Percentiles rank a stretch among this genome's conserved stretches.
Evolutionary conservation across 92 coral and sea anemone species (phyloP).

Genomic region (Diadumene lineata): DNA sequence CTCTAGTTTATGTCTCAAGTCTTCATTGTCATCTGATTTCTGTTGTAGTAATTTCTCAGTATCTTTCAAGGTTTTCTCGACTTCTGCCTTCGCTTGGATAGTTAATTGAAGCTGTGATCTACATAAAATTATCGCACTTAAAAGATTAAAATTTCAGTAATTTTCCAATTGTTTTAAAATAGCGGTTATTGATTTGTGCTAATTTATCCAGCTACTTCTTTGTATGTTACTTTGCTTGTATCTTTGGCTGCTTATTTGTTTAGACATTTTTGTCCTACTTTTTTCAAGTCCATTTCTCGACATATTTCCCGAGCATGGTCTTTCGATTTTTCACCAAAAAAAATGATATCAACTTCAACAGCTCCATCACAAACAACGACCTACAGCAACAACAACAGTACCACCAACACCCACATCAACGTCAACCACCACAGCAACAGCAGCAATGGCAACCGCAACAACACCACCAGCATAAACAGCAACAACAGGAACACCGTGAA

Average conservation of each 20-base stretch:
- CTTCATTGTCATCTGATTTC: conserved; percentile 43
- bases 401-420: too few relatives aligned
- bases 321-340: too few relatives aligned
- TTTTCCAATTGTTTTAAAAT: not conserved
- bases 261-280: not conserved
- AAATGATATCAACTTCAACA: too few relatives aligned
- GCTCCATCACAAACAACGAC: too few relatives aligned
- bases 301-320: too few relatives aligned
- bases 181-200: not conserved
- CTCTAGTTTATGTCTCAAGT: conserved; percentile 11
- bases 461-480: too few relatives aligned
- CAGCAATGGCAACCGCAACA: too few relatives aligned
- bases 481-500: too few relatives aligned
- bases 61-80: conserved; percentile 43
- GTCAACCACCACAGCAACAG: too few relatives aligned
- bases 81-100: conserved; percentile 50
- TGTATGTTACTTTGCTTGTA: not conserved
- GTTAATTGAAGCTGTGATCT: conserved; percentile 51
- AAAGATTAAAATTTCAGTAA: too few relatives aligned
- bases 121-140: too few relatives aligned
- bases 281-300: not conserved
- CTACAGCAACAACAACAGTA: too few relatives aligned
- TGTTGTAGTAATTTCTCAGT: conserved; percentile 26
- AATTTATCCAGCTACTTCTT: not conserved
- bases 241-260: not conserved